A percentile compares a stretch with the other conserved stretches of the same genome.
phyloP scores from a whole-genome alignment of 2,888 invertebrate species.

The Pandemis cinnamomeana region DNA sequence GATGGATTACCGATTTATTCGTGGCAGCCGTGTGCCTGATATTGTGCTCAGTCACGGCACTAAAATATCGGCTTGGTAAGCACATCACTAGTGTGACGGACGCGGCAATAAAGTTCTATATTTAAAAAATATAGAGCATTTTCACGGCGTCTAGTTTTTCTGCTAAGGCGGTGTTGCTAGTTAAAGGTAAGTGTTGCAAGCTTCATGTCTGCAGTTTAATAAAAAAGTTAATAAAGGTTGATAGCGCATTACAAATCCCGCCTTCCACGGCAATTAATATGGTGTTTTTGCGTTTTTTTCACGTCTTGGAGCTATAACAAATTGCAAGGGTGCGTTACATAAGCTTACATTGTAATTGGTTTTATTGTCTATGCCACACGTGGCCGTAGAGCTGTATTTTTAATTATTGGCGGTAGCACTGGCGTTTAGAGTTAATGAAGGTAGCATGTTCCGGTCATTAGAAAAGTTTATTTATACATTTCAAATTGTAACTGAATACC shows the following conservation, averaged over 20 bases:
- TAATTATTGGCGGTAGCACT: slow-evolving; percentile 10
- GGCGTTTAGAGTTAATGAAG: background rate
- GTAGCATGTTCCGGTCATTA: slow-evolving; percentile 2
- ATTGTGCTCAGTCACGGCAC: slow-evolving; percentile 55
- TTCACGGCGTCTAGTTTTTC: slow-evolving; percentile 20
- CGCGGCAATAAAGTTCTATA: slow-evolving; percentile 37
- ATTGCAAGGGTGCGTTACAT: slow-evolving; percentile 47
- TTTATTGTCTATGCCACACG: slow-evolving; percentile 45
- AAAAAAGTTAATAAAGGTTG: slow-evolving; percentile 55
- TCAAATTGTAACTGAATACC: background rate
- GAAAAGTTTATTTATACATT: background rate
- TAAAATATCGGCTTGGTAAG: slow-evolving; percentile 45
- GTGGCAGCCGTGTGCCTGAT: slow-evolving; percentile 49
- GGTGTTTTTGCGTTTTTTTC: slow-evolving; percentile 50
- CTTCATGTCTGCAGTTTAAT: slow-evolving; percentile 43
- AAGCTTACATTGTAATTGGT: slow-evolving; percentile 45
- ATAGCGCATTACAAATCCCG: slow-evolving; percentile 53
- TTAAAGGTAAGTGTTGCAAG: slow-evolving; percentile 43
- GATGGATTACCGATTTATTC: slow-evolving; percentile 69
- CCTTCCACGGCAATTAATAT: slow-evolving; percentile 57
- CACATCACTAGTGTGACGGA: slow-evolving; percentile 40
- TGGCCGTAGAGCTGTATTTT: slow-evolving; percentile 32
- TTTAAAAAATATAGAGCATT: slow-evolving; percentile 26
- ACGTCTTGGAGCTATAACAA: slow-evolving; percentile 45
- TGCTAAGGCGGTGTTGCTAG: slow-evolving; percentile 33